Base-by-base conservation (phyloP, 2,888 invertebrate genomes). In the Polydrusus tereticollis region DNA sequence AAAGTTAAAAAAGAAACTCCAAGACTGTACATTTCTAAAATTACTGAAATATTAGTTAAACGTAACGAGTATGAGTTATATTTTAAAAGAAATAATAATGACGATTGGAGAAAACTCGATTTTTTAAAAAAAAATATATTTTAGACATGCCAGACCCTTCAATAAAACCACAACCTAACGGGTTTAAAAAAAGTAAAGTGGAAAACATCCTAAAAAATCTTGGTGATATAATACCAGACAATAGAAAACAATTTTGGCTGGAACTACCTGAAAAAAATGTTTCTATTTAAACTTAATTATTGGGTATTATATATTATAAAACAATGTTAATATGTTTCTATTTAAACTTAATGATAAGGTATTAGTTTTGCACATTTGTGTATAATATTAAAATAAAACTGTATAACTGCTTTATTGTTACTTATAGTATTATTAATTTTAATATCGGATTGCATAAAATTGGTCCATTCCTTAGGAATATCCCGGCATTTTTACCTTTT, bases 1-100 rank as follows among this genome's bases (percentile, higher is more conserved):
- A 59, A 59, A 59, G 20, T 59, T 41, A 59, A 59, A 41, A 59
- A 59, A 21, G 16, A 20, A 18, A 59, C 36, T 7, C 36, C 36
- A 38, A 59, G 16, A 38, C 10, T 59, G 18, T 41, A 38, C 18
- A 38, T 59, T 16, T 36, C 38, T 8, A 41, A 6, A 59, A 59
- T 59, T 16, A 41, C 20, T 7, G 41, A 59, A 36, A 38, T 59
- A 10, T 41, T 38, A 14, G 59, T 59, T 14, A 59, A 59, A 41
- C 47, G 47, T 47, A 47, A 47, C 20, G 14, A 47, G 47, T 47
- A 47, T 47, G 47, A 47, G 8, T 47, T 47, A 7, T 47, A 47
- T 47, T 47, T 47, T 47, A 47, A 47, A 47, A 7, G 16, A 47
- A 47, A 47, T 47, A 47, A 7, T 8, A 47, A 47, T 47, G 16